Conservation (phyloP, 2,113 vertebrate species). For the Miniopterus natalensis region DNA sequence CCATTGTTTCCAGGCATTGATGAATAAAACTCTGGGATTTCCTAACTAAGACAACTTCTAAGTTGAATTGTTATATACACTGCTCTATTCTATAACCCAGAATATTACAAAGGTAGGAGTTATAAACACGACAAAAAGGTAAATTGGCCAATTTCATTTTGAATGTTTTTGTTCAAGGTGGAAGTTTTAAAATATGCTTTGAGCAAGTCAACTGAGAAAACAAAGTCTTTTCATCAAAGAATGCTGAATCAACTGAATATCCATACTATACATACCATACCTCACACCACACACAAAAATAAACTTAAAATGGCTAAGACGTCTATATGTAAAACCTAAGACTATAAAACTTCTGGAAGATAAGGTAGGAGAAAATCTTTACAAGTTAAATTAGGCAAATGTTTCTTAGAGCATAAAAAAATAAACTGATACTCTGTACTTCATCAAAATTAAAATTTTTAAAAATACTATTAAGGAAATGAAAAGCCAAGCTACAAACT, state of each 20-base stretch:
- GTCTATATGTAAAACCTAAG: constrained; percentile 22
- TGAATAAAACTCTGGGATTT: neutral
- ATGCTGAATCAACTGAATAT: neutral
- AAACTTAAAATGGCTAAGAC: neutral
- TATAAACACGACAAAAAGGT: constrained; percentile 33
- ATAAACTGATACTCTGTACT: neutral
- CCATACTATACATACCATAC: neutral
- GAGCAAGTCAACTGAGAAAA: neutral
- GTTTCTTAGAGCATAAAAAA: constrained; percentile 34
- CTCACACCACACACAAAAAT: constrained; percentile 36
- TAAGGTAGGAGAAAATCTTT: neutral
- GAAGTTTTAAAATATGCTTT: constrained; percentile 24
- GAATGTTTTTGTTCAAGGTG: constrained; percentile 9
- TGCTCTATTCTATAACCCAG: constrained; percentile 24
- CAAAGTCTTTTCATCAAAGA: constrained; percentile 13
- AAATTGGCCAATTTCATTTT: constrained; percentile 51
- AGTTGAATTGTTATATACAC: neutral
- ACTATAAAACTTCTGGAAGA: constrained; percentile 21
- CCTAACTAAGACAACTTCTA: neutral
- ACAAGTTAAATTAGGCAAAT: neutral
- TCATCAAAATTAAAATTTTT: constrained; percentile 40
- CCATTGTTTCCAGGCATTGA: neutral
- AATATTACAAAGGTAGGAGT: neutral
- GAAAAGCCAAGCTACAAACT: constrained; percentile 2
- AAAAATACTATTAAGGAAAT: constrained; percentile 57